A percentile compares a stretch with the other conserved stretches of the same genome.
These are phyloP conservation scores for Gerris lacustris DNA, from an alignment of 2,888 invertebrate species.

Conservation along the genomic window DNA sequence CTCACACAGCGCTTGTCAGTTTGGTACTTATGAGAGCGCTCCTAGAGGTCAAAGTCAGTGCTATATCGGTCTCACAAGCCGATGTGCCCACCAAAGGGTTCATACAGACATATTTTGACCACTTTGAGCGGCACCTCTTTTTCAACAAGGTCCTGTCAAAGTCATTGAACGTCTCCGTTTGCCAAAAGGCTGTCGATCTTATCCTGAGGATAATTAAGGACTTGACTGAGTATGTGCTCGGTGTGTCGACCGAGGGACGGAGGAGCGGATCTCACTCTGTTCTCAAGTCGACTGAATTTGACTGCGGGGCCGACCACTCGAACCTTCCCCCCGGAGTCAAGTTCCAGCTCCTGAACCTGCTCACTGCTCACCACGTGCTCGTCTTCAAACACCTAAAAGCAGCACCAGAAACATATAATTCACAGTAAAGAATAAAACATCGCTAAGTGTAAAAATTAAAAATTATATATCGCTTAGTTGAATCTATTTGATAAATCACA, in stretches of 20 bases:
- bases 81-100: too few species aligned
- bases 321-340: conserved; percentile 56
- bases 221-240: conserved; percentile 51
- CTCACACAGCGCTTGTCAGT: too few species aligned
- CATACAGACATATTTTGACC: too few species aligned
- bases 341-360: conserved; percentile 58
- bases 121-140: too few species aligned
- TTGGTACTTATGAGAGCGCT: too few species aligned
- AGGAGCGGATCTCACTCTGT: conserved; percentile 59
- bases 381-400: conserved; percentile 62
- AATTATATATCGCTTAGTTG: background rate
- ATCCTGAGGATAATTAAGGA: conserved; percentile 50
- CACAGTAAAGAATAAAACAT: conserved; percentile 3
- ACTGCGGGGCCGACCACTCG: conserved; percentile 81
- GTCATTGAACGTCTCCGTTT: conserved; percentile 27
- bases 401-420: conserved; percentile 5
- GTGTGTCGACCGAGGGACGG: conserved; percentile 85
- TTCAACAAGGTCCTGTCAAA: too few species aligned
- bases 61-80: too few species aligned
- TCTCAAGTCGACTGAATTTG: conserved; percentile 58
- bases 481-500: background rate
- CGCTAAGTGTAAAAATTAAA: conserved; percentile 2
- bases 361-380: conserved; percentile 63
- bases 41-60: too few species aligned
- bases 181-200: conserved; percentile 44